Conservation (phyloP, 64 coral and sea anemone genomes). For the Acropora yongei region DNA sequence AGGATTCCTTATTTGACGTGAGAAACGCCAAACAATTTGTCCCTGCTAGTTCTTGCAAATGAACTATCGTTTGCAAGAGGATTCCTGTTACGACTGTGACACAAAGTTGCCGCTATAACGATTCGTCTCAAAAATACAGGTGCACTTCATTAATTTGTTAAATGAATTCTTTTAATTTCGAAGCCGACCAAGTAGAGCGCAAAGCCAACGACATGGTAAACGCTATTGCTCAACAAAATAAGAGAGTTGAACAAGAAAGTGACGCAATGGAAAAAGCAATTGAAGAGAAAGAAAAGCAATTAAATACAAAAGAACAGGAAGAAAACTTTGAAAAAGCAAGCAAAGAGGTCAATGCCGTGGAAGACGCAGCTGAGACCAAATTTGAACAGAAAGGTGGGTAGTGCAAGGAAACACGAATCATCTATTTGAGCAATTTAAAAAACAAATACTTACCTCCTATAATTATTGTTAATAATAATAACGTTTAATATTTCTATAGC, state of each 20-base stretch:
- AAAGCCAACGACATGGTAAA: conserved; percentile 59
- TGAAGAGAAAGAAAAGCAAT: conserved; percentile 36
- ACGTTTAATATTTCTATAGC: too few relatives aligned
- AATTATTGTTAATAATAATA: too few relatives aligned
- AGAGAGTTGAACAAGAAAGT: conserved; percentile 64
- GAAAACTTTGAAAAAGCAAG: conserved; percentile 73
- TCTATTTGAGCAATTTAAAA: background rate
- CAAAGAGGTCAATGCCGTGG: conserved; percentile 27
- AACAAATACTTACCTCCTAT: too few relatives aligned
- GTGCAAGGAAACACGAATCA: background rate
- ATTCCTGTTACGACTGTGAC: background rate
- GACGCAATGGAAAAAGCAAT: conserved; percentile 67
- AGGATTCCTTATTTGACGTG: too few relatives aligned
- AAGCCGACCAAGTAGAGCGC: conserved; percentile 45
- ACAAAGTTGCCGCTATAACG: background rate
- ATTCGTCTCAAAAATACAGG: background rate
- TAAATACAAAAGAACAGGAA: conserved; percentile 53
- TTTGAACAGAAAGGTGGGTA: conserved; percentile 20
- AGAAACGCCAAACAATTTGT: too few relatives aligned
- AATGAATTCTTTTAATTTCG: background rate
- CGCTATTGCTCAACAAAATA: conserved; percentile 52
- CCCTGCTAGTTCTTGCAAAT: background rate
- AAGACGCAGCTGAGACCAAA: conserved; percentile 19
- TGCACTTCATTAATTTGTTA: background rate
- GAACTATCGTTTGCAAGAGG: background rate